Evolutionary conservation across 2,888 invertebrate species (phyloP).

Genomic region (Eupsilia transversa): DNA sequence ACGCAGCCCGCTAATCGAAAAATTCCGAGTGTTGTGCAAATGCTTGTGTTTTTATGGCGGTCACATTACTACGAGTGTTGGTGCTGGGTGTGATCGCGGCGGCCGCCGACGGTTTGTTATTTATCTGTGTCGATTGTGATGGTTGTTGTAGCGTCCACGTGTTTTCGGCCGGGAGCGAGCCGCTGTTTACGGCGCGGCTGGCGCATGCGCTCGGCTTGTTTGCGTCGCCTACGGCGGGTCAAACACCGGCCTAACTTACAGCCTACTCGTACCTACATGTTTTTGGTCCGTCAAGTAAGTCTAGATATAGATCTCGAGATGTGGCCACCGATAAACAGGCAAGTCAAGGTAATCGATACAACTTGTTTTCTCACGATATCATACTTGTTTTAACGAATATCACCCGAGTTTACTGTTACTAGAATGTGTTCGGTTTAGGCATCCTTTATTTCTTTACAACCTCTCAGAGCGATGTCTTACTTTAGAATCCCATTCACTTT

Average conservation of each 20-base stretch:
- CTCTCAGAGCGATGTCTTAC: constrained; percentile 42
- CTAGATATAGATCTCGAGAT: constrained; percentile 80
- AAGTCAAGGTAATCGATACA: constrained; percentile 67
- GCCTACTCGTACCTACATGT: constrained; percentile 80
- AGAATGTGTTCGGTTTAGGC: constrained; percentile 45
- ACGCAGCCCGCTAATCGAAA: constrained; percentile 88
- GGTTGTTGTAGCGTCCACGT: constrained; percentile 79
- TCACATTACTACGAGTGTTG: constrained; percentile 93
- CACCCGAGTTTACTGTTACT: constrained; percentile 62
- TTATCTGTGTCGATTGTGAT: constrained; percentile 71
- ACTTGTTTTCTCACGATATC: constrained; percentile 59
- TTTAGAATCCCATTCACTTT: constrained; percentile 58
- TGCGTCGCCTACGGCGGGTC: constrained; percentile 84
- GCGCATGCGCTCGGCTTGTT: constrained; percentile 88
- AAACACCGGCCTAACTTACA: constrained; percentile 88
- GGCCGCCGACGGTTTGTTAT: constrained; percentile 87
- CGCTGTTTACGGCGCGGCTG: constrained; percentile 86
- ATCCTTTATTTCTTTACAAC: constrained; percentile 50
- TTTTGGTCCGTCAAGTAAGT: constrained; percentile 83
- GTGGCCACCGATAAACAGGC: constrained; percentile 68
- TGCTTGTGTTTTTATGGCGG: constrained; percentile 95
- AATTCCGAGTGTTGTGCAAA: constrained; percentile 91
- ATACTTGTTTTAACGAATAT: constrained; percentile 60
- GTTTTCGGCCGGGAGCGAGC: constrained; percentile 80
- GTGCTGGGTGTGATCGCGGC: constrained; percentile 89